These are phyloP conservation scores for Xiphorhynchus erythropygius DNA, from an alignment of 2,797 vertebrate genomes.

Conservation along the genomic window DNA sequence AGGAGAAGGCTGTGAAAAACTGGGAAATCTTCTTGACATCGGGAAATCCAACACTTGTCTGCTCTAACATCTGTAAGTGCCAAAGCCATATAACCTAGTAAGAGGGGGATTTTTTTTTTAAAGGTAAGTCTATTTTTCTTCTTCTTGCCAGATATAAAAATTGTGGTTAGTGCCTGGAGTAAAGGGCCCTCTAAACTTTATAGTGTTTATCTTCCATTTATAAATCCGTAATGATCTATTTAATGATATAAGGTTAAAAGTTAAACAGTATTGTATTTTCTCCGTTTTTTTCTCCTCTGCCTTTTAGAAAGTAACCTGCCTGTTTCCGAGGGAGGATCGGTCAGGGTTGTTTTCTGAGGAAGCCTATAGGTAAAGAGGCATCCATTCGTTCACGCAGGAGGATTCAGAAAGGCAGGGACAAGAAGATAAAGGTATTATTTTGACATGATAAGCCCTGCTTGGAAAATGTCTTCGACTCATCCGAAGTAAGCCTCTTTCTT, in stretches of 20 bases:
- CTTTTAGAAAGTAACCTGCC: background rate
- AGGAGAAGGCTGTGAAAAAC: constrained; percentile 66
- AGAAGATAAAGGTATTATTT: constrained; percentile 1
- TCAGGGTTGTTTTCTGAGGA: background rate
- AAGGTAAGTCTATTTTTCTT: constrained; percentile 56
- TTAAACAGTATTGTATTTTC: background rate
- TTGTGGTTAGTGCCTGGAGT: background rate
- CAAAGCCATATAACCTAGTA: constrained; percentile 35
- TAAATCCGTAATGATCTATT: constrained; percentile 23
- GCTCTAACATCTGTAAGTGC: constrained; percentile 62
- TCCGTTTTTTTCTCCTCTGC: background rate
- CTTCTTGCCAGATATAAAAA: constrained; percentile 21
- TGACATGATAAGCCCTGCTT: background rate
- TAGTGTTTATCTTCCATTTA: constrained; percentile 18
- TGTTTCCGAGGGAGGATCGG: background rate
- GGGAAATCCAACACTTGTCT: constrained; percentile 67
- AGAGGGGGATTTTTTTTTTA: background rate
- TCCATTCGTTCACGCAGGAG: background rate
- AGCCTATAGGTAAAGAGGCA: background rate
- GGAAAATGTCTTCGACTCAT: background rate
- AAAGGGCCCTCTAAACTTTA: constrained; percentile 27
- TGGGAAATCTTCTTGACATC: constrained; percentile 66
- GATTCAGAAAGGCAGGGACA: background rate
- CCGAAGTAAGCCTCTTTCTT: constrained; percentile 27
- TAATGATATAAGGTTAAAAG: constrained; percentile 29